Evolutionary conservation across 2,888 invertebrate genomes (phyloP).

Genomic region (Brachylomia viminalis): DNA sequence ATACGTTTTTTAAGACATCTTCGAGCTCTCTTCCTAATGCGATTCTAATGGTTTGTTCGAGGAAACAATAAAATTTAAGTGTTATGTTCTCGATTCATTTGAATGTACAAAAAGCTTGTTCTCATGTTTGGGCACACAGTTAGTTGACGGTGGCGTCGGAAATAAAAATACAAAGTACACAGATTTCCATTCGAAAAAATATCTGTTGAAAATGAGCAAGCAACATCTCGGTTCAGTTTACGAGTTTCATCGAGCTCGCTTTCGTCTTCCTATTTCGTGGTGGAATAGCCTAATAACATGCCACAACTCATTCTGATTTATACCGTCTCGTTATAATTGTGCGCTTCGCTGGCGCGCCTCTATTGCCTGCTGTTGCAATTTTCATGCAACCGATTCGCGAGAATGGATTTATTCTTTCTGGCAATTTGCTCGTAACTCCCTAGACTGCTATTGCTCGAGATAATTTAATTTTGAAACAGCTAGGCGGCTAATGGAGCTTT

Average conservation of each 20-base stretch:
- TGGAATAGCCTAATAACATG: conserved; percentile 89
- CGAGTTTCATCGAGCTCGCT: conserved; percentile 82
- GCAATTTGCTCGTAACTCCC: conserved; percentile 84
- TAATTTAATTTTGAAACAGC: conserved; percentile 81
- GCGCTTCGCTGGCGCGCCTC: conserved; percentile 87
- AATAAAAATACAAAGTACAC: conserved; percentile 67
- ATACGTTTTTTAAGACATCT: conserved; percentile 64
- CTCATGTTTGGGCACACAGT: conserved; percentile 52
- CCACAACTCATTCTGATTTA: conserved; percentile 91
- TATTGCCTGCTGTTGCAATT: conserved; percentile 88
- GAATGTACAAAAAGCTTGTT: conserved; percentile 68
- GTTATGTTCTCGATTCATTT: conserved; percentile 71
- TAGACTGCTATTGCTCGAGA: conserved; percentile 78
- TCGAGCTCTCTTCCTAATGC: conserved; percentile 63
- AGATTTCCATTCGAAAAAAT: conserved; percentile 70
- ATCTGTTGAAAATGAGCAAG: conserved; percentile 73
- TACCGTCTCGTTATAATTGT: conserved; percentile 90
- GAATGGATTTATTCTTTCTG: conserved; percentile 88
- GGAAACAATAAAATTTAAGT: conserved; percentile 72
- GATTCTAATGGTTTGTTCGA: conserved; percentile 70
- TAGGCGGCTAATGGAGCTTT: conserved; percentile 78
- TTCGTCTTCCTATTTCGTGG: conserved; percentile 85
- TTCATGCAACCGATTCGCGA: conserved; percentile 88
- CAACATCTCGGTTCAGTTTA: conserved; percentile 76
- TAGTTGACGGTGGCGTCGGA: conserved; percentile 57